These are phyloP conservation scores for Cydia amplana DNA, from an alignment of 1,140 invertebrate genomes.

Conservation along the genomic window DNA sequence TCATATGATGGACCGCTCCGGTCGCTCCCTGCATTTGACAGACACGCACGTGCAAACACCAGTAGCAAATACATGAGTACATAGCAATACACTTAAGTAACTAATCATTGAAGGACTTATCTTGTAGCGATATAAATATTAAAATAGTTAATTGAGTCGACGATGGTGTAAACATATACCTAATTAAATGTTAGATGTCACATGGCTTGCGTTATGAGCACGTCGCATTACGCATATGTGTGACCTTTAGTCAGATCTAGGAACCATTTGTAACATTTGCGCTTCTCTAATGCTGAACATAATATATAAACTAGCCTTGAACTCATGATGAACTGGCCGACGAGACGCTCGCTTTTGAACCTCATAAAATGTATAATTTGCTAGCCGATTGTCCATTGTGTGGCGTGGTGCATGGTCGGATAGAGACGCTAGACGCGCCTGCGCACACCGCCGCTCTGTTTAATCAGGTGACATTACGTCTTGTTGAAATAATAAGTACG, in stretches of 20 bases:
- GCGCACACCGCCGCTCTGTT: conserved; percentile 15
- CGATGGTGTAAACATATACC: no score
- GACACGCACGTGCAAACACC: no score
- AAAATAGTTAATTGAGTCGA: no score
- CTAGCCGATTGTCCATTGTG: conserved; percentile 52
- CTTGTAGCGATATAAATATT: no score
- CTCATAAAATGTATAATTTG: conserved; percentile 54
- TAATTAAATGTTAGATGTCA: no score
- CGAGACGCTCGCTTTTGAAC: conserved; percentile 51
- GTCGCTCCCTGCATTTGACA: no score
- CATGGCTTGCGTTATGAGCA: no score
- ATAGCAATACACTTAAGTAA: no score
- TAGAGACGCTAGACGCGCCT: conserved; percentile 23
- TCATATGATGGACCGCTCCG: no score
- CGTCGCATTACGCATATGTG: no score
- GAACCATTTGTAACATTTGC: neutral
- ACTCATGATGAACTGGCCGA: conserved; percentile 54
- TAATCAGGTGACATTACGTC: conserved; percentile 23
- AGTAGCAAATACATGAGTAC: no score
- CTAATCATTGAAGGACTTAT: no score
- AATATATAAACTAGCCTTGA: conserved; percentile 48
- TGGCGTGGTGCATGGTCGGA: conserved; percentile 39
- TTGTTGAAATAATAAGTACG: conserved; percentile 11
- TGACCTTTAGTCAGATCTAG: neutral
- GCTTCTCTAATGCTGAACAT: conserved; percentile 13